Evolutionary conservation across 2,113 vertebrate species (phyloP).

Genomic region (Pleuronectes platessa): DNA sequence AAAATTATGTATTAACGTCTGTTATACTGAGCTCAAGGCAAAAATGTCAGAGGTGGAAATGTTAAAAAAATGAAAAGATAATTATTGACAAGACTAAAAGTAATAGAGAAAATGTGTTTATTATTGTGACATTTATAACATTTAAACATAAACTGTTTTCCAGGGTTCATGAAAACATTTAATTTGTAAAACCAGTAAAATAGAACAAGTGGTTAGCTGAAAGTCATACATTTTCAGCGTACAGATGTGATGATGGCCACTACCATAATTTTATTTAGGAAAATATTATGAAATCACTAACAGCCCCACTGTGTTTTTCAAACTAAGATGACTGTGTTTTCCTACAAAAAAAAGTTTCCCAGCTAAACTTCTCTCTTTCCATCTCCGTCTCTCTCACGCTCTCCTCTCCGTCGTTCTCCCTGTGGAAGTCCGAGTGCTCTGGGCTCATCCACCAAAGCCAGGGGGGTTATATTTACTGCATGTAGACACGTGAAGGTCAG

Average conservation of each 20-base stretch:
- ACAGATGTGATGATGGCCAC: conserved; percentile 6
- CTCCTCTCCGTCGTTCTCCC: conserved; percentile 53
- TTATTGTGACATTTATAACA: not conserved
- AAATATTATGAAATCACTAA: conserved; percentile 35
- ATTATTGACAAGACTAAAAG: not conserved
- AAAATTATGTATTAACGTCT: too few relatives aligned
- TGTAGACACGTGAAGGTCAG: conserved; percentile 83
- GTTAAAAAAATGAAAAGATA: not conserved
- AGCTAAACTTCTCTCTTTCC: conserved; percentile 25
- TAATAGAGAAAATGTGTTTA: not conserved
- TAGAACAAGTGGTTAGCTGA: conserved; percentile 3
- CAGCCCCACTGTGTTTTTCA: conserved; percentile 30
- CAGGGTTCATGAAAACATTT: not conserved
- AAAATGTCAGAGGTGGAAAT: not conserved
- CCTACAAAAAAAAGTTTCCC: conserved; percentile 5
- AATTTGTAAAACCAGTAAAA: not conserved
- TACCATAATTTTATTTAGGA: conserved; percentile 37
- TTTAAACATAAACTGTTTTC: not conserved
- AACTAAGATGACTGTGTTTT: conserved; percentile 7
- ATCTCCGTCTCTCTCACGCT: conserved; percentile 48
- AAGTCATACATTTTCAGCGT: not conserved
- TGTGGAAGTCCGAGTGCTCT: conserved; percentile 37
- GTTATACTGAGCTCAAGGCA: not conserved
- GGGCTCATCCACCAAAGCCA: conserved; percentile 56
- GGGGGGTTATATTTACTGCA: conserved; percentile 81